Evolutionary conservation across 2,888 invertebrate species (phyloP), one percentile per base, ranked within the genome.

Genomic region (Acrocera orbiculus): DNA sequence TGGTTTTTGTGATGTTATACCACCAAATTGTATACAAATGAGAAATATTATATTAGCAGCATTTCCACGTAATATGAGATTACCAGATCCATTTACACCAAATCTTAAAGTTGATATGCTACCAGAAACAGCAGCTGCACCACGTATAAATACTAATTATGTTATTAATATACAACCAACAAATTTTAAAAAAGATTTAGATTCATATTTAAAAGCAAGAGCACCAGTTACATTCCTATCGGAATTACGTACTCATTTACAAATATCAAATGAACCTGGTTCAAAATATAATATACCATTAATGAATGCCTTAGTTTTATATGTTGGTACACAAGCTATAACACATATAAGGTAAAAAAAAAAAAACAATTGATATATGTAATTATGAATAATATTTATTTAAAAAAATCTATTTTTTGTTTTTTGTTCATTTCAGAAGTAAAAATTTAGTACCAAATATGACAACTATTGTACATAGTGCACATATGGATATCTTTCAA

Each of bases 401-500:
- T 23, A 11, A 23, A 11, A 22, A 22, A 22, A 10, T 22, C 9
- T 23, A n/a, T 23, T n/a, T 23, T 23, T 6, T 8, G 5, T 11
- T 23, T 11, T 8, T 23, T 23, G 5, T n/a, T 24, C 16, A 16
- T 42, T 38, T 16, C 30, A 74, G 93, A 40, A 75, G 74, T 48
- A 93, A 93, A 60, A 82, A 86, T 29, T 79, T 81, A 48, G 80
- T 86, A 2, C 93, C 95, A 1, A 93, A 82, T 53, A 92, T 93
- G 78, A 78, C 87, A 27, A 95, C 93, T n/a, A 95, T 99, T 42
- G 87, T 92, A 2, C 95, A 96, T 57, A 92, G 93, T 20, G 83
- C 96, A 1, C 96, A 93, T 59, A 98, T 98, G 95, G 98, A 98
- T 59, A 96, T 99, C 46, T 98, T 98, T 70, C 96, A 98, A 64